These are phyloP conservation scores for Platyrinchus mystaceus DNA, from an alignment of 2,797 vertebrate genomes.

Conservation along the genomic window DNA sequence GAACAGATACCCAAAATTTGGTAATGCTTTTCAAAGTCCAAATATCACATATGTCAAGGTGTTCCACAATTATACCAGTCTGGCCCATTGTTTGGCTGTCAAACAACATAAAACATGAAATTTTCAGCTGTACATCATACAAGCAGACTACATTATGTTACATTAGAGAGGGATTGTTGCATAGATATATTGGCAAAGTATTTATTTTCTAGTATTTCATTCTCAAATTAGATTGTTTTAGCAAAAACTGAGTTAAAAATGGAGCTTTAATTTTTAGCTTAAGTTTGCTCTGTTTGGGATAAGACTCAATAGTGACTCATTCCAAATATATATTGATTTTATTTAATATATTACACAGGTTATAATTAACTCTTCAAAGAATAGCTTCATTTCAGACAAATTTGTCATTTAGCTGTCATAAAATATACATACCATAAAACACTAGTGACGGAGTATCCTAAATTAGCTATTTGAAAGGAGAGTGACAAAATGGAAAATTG, in stretches of 20 bases:
- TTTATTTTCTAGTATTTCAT: not conserved
- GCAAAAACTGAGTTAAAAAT: constrained; percentile 8
- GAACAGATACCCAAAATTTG: constrained; percentile 8
- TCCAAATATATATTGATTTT: constrained; percentile 58
- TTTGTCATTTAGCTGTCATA: constrained; percentile 58
- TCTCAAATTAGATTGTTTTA: constrained; percentile 27
- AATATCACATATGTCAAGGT: not conserved
- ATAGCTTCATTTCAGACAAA: constrained; percentile 39
- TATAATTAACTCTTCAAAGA: constrained; percentile 65
- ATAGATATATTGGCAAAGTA: not conserved
- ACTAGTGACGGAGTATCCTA: not conserved
- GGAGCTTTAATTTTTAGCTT: constrained; percentile 12
- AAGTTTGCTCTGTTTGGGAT: constrained; percentile 30
- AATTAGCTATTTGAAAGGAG: constrained; percentile 38
- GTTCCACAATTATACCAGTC: not conserved
- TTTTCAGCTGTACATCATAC: not conserved
- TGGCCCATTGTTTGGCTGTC: constrained; percentile 12
- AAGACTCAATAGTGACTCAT: constrained; percentile 5
- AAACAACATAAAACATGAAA: not conserved
- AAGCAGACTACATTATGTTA: not conserved
- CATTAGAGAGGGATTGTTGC: not conserved
- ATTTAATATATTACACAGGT: constrained; percentile 34
- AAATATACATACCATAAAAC: constrained; percentile 42
- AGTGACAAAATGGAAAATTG: constrained; percentile 39
- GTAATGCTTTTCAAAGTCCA: not conserved